Percentiles rank a stretch among this genome's conserved stretches.
phyloP scores from a whole-genome alignment of 2,888 invertebrate genomes.

The Rhagonycha lutea region DNA sequence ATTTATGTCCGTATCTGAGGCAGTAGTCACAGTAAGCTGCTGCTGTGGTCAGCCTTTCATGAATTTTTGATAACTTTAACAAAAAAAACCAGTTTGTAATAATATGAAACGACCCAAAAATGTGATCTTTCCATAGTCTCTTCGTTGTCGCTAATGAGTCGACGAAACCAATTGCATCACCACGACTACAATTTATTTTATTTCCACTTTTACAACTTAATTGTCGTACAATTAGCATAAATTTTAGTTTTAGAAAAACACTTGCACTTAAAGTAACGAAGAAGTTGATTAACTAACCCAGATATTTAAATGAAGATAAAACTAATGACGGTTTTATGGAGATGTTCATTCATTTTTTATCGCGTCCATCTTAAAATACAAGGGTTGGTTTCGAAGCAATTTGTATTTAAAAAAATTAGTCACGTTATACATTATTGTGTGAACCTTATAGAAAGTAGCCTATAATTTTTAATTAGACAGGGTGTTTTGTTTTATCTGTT shows the following conservation, averaged over 20 bases:
- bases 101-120: neutral
- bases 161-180: neutral
- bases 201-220: neutral
- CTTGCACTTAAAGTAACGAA: slow-evolving; percentile 1
- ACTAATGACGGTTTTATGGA: neutral
- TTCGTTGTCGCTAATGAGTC: neutral
- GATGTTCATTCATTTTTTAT: neutral
- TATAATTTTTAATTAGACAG: neutral
- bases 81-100: neutral
- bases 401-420: neutral
- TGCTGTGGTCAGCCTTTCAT: neutral
- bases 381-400: neutral
- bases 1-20: neutral
- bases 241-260: neutral
- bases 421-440: neutral
- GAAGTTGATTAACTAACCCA: neutral
- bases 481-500: neutral
- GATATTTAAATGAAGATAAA: slow-evolving; percentile 13
- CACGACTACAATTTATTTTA: neutral
- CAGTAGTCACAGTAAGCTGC: neutral
- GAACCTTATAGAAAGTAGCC: neutral
- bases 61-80: neutral
- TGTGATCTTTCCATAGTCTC: neutral
- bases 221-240: neutral
- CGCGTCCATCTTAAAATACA: neutral